Evolutionary conservation across 1,140 invertebrate species (phyloP), one percentile per base, ranked within the genome.

Genomic region (Aricia agestis): DNA sequence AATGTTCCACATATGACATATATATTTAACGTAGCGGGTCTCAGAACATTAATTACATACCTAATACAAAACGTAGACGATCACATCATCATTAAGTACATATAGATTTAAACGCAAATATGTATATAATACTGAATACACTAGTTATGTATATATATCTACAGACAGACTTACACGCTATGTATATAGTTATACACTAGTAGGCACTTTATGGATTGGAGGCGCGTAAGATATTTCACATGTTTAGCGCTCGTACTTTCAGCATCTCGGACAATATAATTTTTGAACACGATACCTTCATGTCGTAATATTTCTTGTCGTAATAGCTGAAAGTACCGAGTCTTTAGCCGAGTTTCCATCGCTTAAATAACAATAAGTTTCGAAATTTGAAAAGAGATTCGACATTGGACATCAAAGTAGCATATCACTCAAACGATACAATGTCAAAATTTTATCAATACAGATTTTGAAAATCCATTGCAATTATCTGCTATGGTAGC

Each of bases 171-270:
- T 81, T 77, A 78, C 67, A 71, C 19, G 71, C 75, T 78, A 81
- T 75, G 72, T 79, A 79, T 78, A 78, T 78, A 82, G 75, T 80
- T 83, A 84, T 80, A 84, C 78, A 82, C 83, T 89, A 88, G 74
- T 88, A 90, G 87, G 87, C 87, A 90, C 87, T 90, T 90, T 76
- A 78, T 86, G 86, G 87, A 83, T 84, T 80, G 65, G 11, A 72
- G 61, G 65, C 75, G 75, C 71, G 67, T 71, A 58, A 75, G 66
- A 70, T 70, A 69, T 74, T 73, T 76, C 72, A 72, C 32, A 15
- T 69, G 18, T 15, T 32, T 25, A 63, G 59, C 59, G 19, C 59
- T 11, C 13, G 13, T 36, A 52, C 45, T 3, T 52, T 52, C 45
- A 15, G 13, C 45, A 52, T 11, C 45, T 15, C 9, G 45, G 45